These are phyloP conservation scores for Apis dorsata DNA, from an alignment of 1,140 invertebrate species.

Conservation along the genomic window DNA sequence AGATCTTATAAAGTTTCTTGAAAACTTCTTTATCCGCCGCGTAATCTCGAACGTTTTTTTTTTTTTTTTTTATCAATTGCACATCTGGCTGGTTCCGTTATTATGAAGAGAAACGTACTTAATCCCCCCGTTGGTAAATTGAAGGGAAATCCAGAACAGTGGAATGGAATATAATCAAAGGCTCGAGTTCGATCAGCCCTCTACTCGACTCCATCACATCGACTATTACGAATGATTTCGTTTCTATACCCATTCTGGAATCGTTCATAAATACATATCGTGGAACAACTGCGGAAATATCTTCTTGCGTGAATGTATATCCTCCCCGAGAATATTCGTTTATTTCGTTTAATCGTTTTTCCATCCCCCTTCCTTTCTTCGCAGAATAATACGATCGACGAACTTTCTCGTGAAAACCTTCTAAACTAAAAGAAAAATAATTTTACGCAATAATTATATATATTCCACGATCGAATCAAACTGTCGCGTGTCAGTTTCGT, in stretches of 20 bases:
- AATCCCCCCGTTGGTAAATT: background rate
- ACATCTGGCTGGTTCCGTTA: background rate
- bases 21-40: background rate
- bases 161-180: background rate
- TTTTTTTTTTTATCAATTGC: background rate
- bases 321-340: background rate
- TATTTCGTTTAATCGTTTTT: background rate
- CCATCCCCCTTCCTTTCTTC: background rate
- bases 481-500: background rate
- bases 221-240: background rate
- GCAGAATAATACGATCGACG: background rate
- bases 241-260: conserved; percentile 1
- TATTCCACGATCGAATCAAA: background rate
- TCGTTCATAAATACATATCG: background rate
- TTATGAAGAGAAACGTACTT: background rate
- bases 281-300: background rate
- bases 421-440: background rate
- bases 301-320: background rate
- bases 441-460: conserved; percentile 8
- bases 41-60: no score
- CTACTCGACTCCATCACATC: background rate
- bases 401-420: background rate
- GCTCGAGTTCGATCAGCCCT: background rate
- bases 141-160: background rate
- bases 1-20: no score